phyloP scores from a whole-genome alignment of 1,140 invertebrate species.

The Bombus vancouverensis region DNA sequence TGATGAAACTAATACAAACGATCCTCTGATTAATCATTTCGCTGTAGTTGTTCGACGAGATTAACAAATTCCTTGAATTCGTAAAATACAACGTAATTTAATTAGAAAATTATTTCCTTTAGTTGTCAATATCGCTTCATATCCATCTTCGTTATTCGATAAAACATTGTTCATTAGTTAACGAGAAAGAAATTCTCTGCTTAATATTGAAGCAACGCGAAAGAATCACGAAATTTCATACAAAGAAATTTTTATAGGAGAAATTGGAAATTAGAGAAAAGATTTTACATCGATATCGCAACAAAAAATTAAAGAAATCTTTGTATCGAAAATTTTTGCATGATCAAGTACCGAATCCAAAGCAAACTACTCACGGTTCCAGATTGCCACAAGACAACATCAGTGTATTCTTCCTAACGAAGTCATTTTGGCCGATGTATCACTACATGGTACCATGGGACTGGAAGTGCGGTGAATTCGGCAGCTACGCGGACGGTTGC shows the following conservation, averaged over 20 bases:
- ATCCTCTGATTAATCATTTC: neutral
- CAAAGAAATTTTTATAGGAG: no score
- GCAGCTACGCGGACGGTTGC: slow-evolving; percentile 87
- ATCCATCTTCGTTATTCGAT: neutral
- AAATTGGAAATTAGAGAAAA: no score
- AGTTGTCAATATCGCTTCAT: neutral
- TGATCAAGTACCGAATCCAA: neutral
- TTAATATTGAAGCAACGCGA: neutral
- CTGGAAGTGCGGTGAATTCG: slow-evolving; percentile 90
- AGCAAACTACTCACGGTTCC: slow-evolving; percentile 64
- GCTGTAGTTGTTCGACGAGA: neutral
- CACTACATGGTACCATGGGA: slow-evolving; percentile 90
- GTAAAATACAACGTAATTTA: neutral
- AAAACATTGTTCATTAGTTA: neutral
- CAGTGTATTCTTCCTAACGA: slow-evolving; percentile 87
- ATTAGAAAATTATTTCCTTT: neutral
- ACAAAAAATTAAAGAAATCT: neutral
- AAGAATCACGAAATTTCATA: neutral
- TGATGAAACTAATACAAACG: neutral
- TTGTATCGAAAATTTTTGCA: neutral
- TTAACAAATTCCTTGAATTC: neutral
- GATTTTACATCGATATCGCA: neutral
- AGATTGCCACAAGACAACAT: slow-evolving; percentile 88
- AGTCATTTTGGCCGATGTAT: slow-evolving; percentile 90
- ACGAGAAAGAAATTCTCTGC: neutral